Evolutionary conservation across 2,797 vertebrate genomes (phyloP), one percentile per base, ranked within the genome.

Genomic region (Fringilla coelebs): DNA sequence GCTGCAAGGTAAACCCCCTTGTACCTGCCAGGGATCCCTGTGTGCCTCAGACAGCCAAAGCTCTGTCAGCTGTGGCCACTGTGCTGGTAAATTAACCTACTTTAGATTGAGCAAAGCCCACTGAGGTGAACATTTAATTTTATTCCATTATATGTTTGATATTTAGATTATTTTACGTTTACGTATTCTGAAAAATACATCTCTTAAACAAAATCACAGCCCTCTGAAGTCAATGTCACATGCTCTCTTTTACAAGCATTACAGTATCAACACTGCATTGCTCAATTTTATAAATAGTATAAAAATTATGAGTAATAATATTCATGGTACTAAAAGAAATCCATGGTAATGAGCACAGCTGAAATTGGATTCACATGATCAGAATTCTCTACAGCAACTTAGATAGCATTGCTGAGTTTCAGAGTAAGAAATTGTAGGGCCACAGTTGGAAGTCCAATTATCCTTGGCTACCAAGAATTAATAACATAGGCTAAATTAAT

Each of bases 271-370:
- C 45, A 22, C 49, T 65, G 68, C 74, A 38, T 60, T 24, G 24
- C 74, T 93, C 67, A 72, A 41, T 78, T 90, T 93, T 91, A 94
- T 81, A 88, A 92, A 67, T 84, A 70, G 83, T 82, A 52, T 85
- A 85, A 83, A 95, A 96, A 90, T 85, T 89, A 73, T 81, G 60
- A 92, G 74, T 87, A 87, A 90, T 73, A 65, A 94, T 94, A 78
- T 58, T 90, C 65, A 31, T 45, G 66, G 81, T 94, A 81, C 91
- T 91, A 67, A 88, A 91, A 95, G 92, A 89, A 93, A 93, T 90
- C 67, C 75, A 73, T 91, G 82, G 70, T 92, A 91, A 91, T 89
- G 75, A 88, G 87, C 55, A 57, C 62, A 95, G 89, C 89, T 95
- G 94, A 89, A 93, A 94, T 75, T 88, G 85, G 65, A 88, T 84